These are phyloP conservation scores for Heloderma charlesbogerti DNA, from an alignment of 2,113 vertebrate species.

Conservation along the genomic window DNA sequence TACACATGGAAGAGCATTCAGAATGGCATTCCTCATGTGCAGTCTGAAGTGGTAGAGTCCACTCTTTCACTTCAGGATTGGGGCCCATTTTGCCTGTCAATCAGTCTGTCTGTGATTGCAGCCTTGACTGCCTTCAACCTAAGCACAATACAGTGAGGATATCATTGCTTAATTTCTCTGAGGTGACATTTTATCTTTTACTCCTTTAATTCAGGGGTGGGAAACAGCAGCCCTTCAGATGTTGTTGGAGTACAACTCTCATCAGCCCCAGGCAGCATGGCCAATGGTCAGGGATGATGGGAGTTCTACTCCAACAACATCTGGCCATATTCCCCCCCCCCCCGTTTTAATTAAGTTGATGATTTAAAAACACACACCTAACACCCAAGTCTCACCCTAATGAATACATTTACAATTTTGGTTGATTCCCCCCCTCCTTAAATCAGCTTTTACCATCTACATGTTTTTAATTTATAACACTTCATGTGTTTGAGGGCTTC, in stretches of 20 bases:
- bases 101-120: neutral
- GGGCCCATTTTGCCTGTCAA: too few relatives aligned
- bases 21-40: too few relatives aligned
- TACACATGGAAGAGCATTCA: too few relatives aligned
- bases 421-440: neutral
- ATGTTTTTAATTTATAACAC: neutral
- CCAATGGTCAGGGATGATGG: neutral
- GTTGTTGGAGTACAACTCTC: neutral
- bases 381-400: neutral
- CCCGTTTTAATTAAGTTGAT: neutral
- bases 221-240: neutral
- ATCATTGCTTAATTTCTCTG: neutral
- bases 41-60: too few relatives aligned
- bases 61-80: too few relatives aligned
- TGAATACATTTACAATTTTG: neutral
- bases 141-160: neutral
- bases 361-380: too few relatives aligned
- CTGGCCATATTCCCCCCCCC: neutral
- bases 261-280: neutral
- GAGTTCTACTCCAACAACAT: neutral
- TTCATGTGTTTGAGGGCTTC: neutral
- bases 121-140: neutral
- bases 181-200: neutral
- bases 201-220: neutral
- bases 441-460: constrained; percentile 16